Evolutionary conservation across 2,797 vertebrate species (phyloP), one percentile per base, ranked within the genome.

Genomic region (Chloroceryle amazona): DNA sequence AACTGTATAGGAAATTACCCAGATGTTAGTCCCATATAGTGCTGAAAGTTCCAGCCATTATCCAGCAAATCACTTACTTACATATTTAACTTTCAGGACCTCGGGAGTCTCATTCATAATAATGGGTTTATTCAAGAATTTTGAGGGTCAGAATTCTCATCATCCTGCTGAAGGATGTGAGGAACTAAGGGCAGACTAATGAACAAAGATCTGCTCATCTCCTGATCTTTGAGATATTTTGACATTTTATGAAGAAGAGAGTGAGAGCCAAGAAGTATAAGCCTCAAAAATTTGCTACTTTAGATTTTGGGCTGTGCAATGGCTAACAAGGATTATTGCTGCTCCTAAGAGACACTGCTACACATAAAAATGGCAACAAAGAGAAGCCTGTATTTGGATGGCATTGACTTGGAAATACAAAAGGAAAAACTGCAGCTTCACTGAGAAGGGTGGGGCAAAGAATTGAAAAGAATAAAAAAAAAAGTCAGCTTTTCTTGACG

Each of bases 341-440:
- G 74, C 63, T 93, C 86, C 82, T 73, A 49, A 63, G 93, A 95
- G 87, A 79, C 8, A 1, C 21, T 49, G 68, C 62, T 89, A 10
- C 86, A 81, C 67, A 73, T 71, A 46, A 90, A 95, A 84, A 86
- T n/a, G 71, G 80, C 86, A 90, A 86, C 62, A 97, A 89, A 94
- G 55, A 94, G 60, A 81, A 93, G 76, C 18, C 44, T 96, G 90
- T 80, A 17, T 71, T 94, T 86, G 90, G 78, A 93, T 96, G 94
- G 90, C 76, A 96, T 57, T 76, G 78, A 68, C 90, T 97, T 97
- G 96, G 96, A 96, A 95, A 90, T 86, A 85, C 74, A 94, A 93
- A 97, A 96, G 95, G 96, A 97, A 97, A 97, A 97, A 90, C 63
- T 96, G 74, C 76, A 96, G 55, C 71, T 93, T 60, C 4, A 33